phyloP scores from a whole-genome alignment of 1,140 invertebrate species.

The Cydia fagiglandana region DNA sequence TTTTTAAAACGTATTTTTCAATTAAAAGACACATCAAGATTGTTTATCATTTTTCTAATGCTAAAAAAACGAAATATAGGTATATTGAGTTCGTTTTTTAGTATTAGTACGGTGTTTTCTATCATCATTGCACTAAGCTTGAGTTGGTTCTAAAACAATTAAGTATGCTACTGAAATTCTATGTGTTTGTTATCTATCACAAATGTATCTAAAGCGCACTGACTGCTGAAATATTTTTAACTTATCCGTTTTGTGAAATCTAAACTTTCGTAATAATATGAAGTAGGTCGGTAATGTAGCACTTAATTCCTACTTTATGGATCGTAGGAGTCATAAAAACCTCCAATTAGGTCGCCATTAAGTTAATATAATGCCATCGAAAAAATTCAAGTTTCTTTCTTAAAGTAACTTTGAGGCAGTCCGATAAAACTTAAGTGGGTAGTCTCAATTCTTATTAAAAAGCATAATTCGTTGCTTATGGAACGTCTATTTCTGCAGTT shows the following conservation, averaged over 20 bases:
- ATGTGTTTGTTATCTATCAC: not conserved
- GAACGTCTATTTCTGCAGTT: not conserved
- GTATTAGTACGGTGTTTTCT: too few relatives aligned
- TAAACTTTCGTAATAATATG: constrained; percentile 21
- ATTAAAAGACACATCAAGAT: too few relatives aligned
- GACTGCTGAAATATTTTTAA: constrained; percentile 7
- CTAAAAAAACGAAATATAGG: too few relatives aligned
- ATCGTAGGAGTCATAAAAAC: constrained; percentile 38
- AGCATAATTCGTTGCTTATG: not conserved
- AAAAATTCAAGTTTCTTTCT: constrained; percentile 28
- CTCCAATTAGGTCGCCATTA: constrained; percentile 38
- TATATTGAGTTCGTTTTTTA: too few relatives aligned
- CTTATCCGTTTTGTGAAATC: constrained; percentile 23
- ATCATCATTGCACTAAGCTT: too few relatives aligned
- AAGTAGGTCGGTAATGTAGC: constrained; percentile 23
- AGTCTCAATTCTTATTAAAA: not conserved
- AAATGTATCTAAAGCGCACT: not conserved
- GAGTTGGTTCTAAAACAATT: too few relatives aligned
- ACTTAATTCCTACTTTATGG: constrained; percentile 31
- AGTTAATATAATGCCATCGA: constrained; percentile 37
- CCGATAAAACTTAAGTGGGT: not conserved
- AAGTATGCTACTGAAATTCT: too few relatives aligned
- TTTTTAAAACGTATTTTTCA: too few relatives aligned
- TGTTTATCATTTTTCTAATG: too few relatives aligned
- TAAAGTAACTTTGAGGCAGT: constrained; percentile 12